Evolutionary conservation across 2,888 invertebrate genomes (phyloP), one percentile per base, ranked within the genome.

Genomic region (Euplexia lucipara): DNA sequence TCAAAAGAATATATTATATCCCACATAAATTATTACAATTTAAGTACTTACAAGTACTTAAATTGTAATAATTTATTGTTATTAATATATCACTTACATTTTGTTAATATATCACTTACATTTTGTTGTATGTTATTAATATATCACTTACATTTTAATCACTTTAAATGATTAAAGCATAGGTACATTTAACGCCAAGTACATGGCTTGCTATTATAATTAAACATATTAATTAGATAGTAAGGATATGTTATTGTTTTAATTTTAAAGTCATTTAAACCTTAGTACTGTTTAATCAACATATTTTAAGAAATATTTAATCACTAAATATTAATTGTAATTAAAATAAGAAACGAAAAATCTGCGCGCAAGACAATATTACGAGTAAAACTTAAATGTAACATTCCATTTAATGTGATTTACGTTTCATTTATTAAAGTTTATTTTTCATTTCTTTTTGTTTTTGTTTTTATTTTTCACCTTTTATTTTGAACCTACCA

Each of bases 331-430:
- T 60, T 82, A 76, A 44, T 39, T 68, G 41, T 68, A 74, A 71
- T 64, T 76, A 81, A 59, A 76, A 76, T 78, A 82, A 72, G 64
- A 60, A 66, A 76, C 61, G 63, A 79, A 79, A 81, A 82, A 81
- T 82, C 90, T 92, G 92, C 86, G 90, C 84, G 86, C 84, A 87
- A 69, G 92, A 92, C 92, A 92, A 91, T 92, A 92, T 85, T 81
- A 77, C 66, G 81, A 79, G 70, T 74, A 77, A 54, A 67, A 70
- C 67, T 78, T 75, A 57, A 76, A 72, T 79, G 78, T 84, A 83
- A 82, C 71, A 70, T 70, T 80, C 45, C 44, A 79, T 72, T 75
- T 54, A 69, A 51, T 78, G 66, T 80, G 49, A 70, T 78, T 78
- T 83, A 77, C 37, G 83, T 77, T 75, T 76, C 69, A 69, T 87